Percentiles rank a stretch among this genome's conserved stretches.
Evolutionary conservation across 2,113 vertebrate species (phyloP).

Genomic region (Dicrurus megarhynchus): DNA sequence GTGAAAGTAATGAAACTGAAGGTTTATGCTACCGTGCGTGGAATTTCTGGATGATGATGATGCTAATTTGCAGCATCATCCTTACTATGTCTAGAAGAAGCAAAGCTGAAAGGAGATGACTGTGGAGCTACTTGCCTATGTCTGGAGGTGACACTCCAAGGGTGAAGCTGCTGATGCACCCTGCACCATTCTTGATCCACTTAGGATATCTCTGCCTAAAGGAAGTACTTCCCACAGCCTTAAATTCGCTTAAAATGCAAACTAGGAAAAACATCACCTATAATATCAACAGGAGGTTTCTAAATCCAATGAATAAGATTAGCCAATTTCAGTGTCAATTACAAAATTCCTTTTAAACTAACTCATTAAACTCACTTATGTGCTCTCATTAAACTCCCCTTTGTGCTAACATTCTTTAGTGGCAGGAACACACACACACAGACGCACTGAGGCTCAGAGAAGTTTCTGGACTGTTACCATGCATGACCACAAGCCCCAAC

Average conservation of each 20-base stretch:
- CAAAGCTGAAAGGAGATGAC: not conserved
- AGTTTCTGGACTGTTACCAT: not conserved
- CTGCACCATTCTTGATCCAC: not conserved
- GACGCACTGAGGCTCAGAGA: not conserved
- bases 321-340: not conserved
- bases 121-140: not conserved
- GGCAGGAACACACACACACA: not conserved
- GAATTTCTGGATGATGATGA: not conserved
- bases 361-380: not conserved
- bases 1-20: not conserved
- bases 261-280: not conserved
- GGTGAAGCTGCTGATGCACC: not conserved
- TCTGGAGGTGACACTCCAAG: not conserved
- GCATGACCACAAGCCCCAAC: not conserved
- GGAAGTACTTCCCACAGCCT: not conserved
- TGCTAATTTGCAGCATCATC: not conserved
- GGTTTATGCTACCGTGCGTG: not conserved
- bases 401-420: not conserved
- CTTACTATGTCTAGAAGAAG: not conserved
- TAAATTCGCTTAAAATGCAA: constrained; percentile 14
- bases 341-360: not conserved
- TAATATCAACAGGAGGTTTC: not conserved
- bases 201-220: not conserved
- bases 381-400: not conserved
- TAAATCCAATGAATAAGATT: not conserved